These are phyloP conservation scores for Pogona vitticeps DNA, from an alignment of 2,113 vertebrate genomes.

Conservation along the genomic window DNA sequence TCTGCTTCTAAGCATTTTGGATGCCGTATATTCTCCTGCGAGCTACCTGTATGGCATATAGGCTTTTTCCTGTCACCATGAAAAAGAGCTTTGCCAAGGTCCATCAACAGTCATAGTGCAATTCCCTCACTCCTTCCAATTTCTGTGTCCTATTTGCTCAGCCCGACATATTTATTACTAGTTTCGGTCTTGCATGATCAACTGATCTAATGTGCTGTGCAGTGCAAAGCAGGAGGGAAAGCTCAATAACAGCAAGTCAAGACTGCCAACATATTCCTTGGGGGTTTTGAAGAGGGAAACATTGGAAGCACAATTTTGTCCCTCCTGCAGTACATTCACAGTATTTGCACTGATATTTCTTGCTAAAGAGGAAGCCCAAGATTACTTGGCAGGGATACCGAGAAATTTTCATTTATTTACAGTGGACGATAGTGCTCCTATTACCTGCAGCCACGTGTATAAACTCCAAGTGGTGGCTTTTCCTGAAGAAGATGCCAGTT, in stretches of 20 bases:
- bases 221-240: slow-evolving; percentile 38
- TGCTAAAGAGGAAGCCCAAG: slow-evolving; percentile 18
- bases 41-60: slow-evolving; percentile 8
- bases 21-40: neutral
- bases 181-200: slow-evolving; percentile 48
- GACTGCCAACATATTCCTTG: slow-evolving; percentile 29
- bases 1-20: slow-evolving; percentile 36
- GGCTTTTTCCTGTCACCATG: slow-evolving; percentile 42
- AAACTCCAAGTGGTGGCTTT: neutral
- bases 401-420: slow-evolving; percentile 35
- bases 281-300: slow-evolving; percentile 24
- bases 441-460: slow-evolving; percentile 14
- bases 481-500: slow-evolving; percentile 29
- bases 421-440: slow-evolving; percentile 14
- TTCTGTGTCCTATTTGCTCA: slow-evolving; percentile 54
- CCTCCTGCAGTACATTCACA: neutral
- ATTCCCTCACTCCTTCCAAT: slow-evolving; percentile 33
- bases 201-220: slow-evolving; percentile 40
- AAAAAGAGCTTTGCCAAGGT: slow-evolving; percentile 48
- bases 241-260: slow-evolving; percentile 37
- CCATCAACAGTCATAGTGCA: slow-evolving; percentile 32
- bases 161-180: slow-evolving; percentile 40
- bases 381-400: neutral
- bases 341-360: neutral
- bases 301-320: neutral